Evolutionary conservation across 1,140 invertebrate genomes (phyloP).

Genomic region (Pseudoatta argentina): DNA sequence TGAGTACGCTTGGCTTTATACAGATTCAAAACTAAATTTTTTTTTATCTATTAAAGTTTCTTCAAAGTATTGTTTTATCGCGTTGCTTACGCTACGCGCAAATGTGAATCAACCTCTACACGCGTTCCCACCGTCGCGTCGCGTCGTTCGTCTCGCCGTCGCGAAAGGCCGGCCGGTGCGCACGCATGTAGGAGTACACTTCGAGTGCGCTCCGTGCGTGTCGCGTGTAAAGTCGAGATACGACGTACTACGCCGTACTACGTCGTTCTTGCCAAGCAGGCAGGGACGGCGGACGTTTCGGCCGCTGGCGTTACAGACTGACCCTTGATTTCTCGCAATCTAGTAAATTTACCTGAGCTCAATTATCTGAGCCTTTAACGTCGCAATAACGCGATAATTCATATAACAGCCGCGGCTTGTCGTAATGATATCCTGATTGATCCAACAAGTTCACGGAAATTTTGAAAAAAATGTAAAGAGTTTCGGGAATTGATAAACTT

Average conservation of each 20-base stretch:
- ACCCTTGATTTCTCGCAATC: slow-evolving; percentile 23
- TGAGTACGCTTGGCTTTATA: neutral
- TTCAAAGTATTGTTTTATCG: neutral
- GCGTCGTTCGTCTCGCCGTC: slow-evolving; percentile 2
- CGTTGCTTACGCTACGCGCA: neutral
- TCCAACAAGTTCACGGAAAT: neutral
- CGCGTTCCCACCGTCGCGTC: slow-evolving; percentile 18
- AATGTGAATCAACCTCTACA: slow-evolving; percentile 36
- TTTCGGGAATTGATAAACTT: neutral
- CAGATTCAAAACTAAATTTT: neutral
- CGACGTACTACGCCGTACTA: slow-evolving; percentile 63
- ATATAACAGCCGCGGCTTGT: no score
- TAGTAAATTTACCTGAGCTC: slow-evolving; percentile 14
- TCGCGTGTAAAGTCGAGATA: slow-evolving; percentile 55
- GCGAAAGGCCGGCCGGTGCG: slow-evolving; percentile 43
- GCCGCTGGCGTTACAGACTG: slow-evolving; percentile 3
- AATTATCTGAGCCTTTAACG: neutral
- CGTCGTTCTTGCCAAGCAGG: slow-evolving; percentile 46
- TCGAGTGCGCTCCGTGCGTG: slow-evolving; percentile 40
- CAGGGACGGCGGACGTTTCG: slow-evolving; percentile 44
- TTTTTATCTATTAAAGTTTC: neutral
- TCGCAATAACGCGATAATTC: neutral
- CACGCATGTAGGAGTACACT: slow-evolving; percentile 31
- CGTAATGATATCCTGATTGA: neutral
- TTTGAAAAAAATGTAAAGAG: neutral